A percentile compares a stretch with the other conserved stretches of the same genome.
These are phyloP conservation scores for Campoletis raptor DNA, from an alignment of 2,888 invertebrate genomes.

Conservation along the genomic window DNA sequence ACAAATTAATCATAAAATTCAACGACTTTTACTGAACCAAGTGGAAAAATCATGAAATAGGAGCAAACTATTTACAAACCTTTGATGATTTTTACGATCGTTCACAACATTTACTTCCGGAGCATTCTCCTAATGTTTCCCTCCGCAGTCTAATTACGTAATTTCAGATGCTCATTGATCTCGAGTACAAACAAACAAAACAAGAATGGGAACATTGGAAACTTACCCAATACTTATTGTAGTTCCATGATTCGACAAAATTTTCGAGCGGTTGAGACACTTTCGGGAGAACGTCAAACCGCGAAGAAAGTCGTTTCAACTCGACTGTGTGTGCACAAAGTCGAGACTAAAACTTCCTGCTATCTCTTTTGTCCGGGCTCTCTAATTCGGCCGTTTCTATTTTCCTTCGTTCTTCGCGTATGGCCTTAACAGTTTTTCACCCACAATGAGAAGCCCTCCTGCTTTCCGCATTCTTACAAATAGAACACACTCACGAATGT, in stretches of 20 bases:
- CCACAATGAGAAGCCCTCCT: neutral
- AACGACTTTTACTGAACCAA: neutral
- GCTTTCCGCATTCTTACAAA: constrained; percentile 14
- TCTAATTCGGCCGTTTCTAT: neutral
- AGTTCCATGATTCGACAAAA: constrained; percentile 16
- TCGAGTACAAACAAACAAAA: constrained; percentile 16
- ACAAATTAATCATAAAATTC: neutral
- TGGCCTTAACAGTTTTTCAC: constrained; percentile 2
- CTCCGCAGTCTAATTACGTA: constrained; percentile 30
- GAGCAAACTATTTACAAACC: constrained; percentile 19
- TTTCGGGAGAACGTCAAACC: neutral
- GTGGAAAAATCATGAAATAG: neutral
- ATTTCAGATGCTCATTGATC: constrained; percentile 22
- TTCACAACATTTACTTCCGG: constrained; percentile 21
- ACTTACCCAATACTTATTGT: constrained; percentile 44
- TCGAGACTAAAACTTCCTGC: neutral
- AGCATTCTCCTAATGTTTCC: constrained; percentile 4
- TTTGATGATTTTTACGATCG: constrained; percentile 38
- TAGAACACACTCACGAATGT: constrained; percentile 28
- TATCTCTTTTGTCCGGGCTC: neutral
- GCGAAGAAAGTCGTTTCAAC: neutral
- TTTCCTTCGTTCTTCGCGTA: neutral
- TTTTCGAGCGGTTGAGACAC: constrained; percentile 1
- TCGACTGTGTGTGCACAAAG: neutral
- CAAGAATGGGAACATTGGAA: constrained; percentile 9